Percentiles rank a stretch among this genome's conserved stretches.
phyloP scores from a whole-genome alignment of 2,888 invertebrate genomes.

The Synergus itoensis region DNA sequence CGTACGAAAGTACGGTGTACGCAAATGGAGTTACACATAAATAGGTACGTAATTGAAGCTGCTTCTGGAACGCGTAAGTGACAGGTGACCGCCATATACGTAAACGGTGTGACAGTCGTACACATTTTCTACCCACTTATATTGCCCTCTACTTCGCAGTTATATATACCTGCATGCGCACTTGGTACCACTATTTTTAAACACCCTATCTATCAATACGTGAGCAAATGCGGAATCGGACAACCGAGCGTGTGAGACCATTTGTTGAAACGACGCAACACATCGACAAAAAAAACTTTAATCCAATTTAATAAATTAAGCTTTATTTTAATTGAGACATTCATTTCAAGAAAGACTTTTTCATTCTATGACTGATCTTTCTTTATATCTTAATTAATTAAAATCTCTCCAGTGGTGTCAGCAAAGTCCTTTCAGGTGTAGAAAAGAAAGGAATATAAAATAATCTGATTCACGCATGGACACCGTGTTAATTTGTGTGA shows the following conservation, averaged over 20 bases:
- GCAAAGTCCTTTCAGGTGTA: not conserved
- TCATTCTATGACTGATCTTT: not conserved
- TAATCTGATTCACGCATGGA: not conserved
- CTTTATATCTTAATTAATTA: not conserved
- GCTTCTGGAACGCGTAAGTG: slow-evolving; percentile 71
- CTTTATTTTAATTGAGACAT: slow-evolving; percentile 8
- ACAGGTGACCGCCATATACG: slow-evolving; percentile 73
- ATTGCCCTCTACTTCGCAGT: slow-evolving; percentile 2
- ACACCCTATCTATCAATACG: slow-evolving; percentile 27
- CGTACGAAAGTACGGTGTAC: slow-evolving; percentile 47
- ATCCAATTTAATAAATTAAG: slow-evolving; percentile 25
- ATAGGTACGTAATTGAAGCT: slow-evolving; percentile 70
- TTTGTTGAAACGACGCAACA: slow-evolving; percentile 6
- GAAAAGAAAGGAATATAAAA: not conserved
- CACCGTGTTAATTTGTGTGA: not conserved
- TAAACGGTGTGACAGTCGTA: slow-evolving; percentile 41
- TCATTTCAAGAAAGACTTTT: not conserved
- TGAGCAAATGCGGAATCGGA: slow-evolving; percentile 30
- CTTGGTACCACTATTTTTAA: slow-evolving; percentile 32
- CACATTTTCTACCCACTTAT: slow-evolving; percentile 41
- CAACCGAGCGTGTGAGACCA: slow-evolving; percentile 26
- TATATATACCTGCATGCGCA: slow-evolving; percentile 31
- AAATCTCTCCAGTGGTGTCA: too few species aligned
- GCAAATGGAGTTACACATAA: slow-evolving; percentile 51
- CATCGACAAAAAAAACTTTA: not conserved